Conservation (phyloP, 2,797 vertebrate species). For the Pempheris klunzingeri region DNA sequence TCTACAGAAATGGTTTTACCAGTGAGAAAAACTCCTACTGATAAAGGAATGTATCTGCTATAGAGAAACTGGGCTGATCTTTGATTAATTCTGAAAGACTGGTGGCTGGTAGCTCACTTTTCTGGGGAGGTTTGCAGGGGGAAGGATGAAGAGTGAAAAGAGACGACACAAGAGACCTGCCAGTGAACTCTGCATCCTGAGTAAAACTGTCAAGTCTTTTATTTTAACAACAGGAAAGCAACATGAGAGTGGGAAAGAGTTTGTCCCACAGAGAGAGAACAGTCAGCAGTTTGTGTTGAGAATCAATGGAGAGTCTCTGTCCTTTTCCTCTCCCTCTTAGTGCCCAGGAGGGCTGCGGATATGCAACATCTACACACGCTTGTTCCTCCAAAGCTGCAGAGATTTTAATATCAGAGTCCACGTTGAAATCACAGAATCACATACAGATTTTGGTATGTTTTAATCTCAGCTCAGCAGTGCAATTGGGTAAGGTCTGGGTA, state of each 20-base stretch:
- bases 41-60: neutral
- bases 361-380: conserved; percentile 10
- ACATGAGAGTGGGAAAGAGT: conserved; percentile 50
- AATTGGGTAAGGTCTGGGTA: neutral
- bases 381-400: neutral
- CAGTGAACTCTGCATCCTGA: conserved; percentile 58
- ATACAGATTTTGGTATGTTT: neutral
- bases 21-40: conserved; percentile 14
- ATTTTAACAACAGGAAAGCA: conserved; percentile 70
- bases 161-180: conserved; percentile 20
- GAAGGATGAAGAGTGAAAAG: conserved; percentile 23
- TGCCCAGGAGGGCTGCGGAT: conserved; percentile 15
- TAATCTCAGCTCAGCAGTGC: neutral
- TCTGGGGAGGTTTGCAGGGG: neutral
- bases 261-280: conserved; percentile 68
- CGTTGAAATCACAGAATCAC: conserved; percentile 19
- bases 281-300: conserved; percentile 86
- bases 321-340: conserved; percentile 30
- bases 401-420: neutral
- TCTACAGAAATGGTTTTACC: conserved; percentile 41
- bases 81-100: conserved; percentile 24
- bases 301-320: conserved; percentile 78
- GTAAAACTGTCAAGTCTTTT: conserved; percentile 55
- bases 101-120: conserved; percentile 26
- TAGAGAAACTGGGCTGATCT: neutral